A percentile compares a stretch with the other conserved stretches of the same genome.
These are phyloP conservation scores for Isurus oxyrinchus DNA, from an alignment of 2,113 vertebrate species.

Conservation along the genomic window DNA sequence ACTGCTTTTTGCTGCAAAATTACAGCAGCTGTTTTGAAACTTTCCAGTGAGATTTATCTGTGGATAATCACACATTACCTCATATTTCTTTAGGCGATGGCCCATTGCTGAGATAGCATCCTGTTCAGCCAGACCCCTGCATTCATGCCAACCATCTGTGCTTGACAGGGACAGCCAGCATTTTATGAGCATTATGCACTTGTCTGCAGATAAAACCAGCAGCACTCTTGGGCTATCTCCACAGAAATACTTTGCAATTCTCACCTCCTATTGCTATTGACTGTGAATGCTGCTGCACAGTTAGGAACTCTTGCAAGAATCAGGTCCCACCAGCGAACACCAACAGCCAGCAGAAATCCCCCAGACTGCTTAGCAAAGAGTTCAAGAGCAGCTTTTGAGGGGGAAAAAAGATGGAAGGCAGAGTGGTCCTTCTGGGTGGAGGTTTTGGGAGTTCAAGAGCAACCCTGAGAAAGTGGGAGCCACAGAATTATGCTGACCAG, in stretches of 20 bases:
- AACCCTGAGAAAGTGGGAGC: not conserved
- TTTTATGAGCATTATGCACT: not conserved
- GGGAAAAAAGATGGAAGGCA: not conserved
- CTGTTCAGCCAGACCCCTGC: not conserved
- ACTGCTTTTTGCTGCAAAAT: not conserved
- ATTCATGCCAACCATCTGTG: not conserved
- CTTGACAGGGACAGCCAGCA: not conserved
- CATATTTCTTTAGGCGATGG: not conserved
- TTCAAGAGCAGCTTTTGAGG: not conserved
- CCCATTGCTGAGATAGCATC: not conserved
- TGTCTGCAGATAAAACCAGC: not conserved
- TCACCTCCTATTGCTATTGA: not conserved
- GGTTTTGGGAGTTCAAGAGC: not conserved
- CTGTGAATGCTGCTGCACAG: not conserved
- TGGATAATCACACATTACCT: not conserved
- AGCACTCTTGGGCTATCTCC: not conserved
- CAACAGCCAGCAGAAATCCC: not conserved
- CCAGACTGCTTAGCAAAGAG: not conserved
- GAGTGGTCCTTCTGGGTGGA: not conserved
- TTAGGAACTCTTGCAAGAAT: not conserved
- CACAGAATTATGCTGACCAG: not conserved
- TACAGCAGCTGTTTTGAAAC: constrained; percentile 6
- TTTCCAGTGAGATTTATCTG: not conserved
- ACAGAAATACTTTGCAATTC: not conserved
- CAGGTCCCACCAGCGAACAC: not conserved